Percentiles rank a stretch among this genome's conserved stretches.
phyloP scores from a whole-genome alignment of 2,888 invertebrate genomes.

The Temnothorax ravouxi region DNA sequence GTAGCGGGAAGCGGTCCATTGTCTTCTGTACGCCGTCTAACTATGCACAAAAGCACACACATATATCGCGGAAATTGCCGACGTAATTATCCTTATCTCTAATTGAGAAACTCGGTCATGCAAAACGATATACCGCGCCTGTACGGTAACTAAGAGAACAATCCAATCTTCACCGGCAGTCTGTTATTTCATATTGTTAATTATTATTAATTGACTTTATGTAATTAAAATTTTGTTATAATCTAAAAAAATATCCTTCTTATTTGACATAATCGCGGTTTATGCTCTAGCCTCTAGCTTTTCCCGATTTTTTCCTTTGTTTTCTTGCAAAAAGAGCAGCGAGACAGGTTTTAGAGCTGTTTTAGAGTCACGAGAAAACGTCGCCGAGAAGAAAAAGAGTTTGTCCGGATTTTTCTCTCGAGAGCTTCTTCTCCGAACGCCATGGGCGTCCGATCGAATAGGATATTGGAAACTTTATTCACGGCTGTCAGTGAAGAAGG shows the following conservation, averaged over 20 bases:
- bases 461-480: constrained; percentile 82
- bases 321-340: constrained; percentile 1
- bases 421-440: constrained; percentile 55
- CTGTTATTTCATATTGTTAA: neutral
- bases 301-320: neutral
- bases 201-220: constrained; percentile 12
- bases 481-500: constrained; percentile 63
- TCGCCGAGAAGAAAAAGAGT: constrained; percentile 48
- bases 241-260: neutral
- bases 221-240: neutral
- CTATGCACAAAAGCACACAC: constrained; percentile 40
- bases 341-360: constrained; percentile 34
- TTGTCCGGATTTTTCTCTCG: constrained; percentile 52
- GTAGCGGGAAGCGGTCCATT: constrained; percentile 34
- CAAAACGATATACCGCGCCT: constrained; percentile 20
- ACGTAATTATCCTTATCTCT: constrained; percentile 57
- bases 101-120: constrained; percentile 53
- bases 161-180: neutral
- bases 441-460: constrained; percentile 63
- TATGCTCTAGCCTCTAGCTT: neutral
- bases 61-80: constrained; percentile 51
- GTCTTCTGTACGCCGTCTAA: constrained; percentile 43
- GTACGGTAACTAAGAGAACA: constrained; percentile 8
- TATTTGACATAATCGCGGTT: neutral
- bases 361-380: constrained; percentile 24